Percentiles rank a stretch among this genome's conserved stretches.
phyloP scores from a whole-genome alignment of 2,888 invertebrate genomes.

The Spatulosminthurus flaviceps region DNA sequence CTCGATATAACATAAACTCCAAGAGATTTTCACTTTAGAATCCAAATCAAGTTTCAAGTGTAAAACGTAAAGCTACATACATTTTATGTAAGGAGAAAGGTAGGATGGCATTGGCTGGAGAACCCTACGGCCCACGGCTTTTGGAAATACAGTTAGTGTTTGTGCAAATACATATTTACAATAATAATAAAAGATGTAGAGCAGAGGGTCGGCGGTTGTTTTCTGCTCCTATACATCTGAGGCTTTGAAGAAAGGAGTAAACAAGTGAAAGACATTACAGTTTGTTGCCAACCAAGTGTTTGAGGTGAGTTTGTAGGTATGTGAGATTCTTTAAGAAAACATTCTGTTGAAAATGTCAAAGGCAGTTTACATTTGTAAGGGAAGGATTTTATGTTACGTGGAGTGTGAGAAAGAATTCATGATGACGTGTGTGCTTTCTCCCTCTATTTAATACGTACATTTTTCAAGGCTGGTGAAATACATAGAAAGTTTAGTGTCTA shows the following conservation, averaged over 20 bases:
- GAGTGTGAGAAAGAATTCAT: conserved; percentile 2
- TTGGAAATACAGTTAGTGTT: no score
- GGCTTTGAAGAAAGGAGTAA: neutral
- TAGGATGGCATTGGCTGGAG: no score
- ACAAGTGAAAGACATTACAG: neutral
- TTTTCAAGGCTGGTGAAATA: neutral
- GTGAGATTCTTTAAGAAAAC: neutral
- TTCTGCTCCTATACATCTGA: neutral
- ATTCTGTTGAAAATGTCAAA: conserved; percentile 27
- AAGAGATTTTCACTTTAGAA: no score
- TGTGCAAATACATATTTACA: no score
- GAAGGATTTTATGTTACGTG: conserved; percentile 16
- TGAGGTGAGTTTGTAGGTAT: neutral
- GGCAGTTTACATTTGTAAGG: conserved; percentile 14
- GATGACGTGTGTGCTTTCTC: neutral
- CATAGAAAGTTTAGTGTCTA: neutral
- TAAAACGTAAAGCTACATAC: no score
- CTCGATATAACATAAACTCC: no score
- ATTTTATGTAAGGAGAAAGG: no score
- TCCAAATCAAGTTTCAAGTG: no score
- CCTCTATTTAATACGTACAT: neutral
- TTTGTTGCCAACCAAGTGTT: neutral
- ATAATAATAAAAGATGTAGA: no score
- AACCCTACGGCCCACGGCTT: no score
- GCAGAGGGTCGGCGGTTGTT: neutral